phyloP scores from a whole-genome alignment of 2,797 vertebrate species.

The Fundulus diaphanus region DNA sequence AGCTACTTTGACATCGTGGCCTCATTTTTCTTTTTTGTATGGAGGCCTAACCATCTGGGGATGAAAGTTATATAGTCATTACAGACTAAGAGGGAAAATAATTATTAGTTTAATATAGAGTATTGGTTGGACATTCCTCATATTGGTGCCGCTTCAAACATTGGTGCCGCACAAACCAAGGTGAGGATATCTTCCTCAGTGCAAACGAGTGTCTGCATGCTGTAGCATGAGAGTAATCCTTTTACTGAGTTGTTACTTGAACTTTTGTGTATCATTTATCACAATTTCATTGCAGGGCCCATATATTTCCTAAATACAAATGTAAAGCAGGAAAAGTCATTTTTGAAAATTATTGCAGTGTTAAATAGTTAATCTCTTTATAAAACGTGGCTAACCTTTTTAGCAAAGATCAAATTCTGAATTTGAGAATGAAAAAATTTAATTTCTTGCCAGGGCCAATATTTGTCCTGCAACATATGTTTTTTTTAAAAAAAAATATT shows the following conservation, averaged over 20 bases:
- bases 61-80: neutral
- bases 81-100: neutral
- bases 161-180: neutral
- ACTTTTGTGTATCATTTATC: neutral
- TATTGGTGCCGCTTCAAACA: neutral
- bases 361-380: neutral
- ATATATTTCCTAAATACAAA: neutral
- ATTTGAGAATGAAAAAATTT: too few relatives aligned
- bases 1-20: neutral
- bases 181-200: neutral
- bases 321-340: neutral
- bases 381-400: neutral
- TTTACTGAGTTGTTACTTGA: neutral
- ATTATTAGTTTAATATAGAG: neutral
- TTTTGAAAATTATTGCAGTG: neutral
- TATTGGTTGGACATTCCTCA: neutral
- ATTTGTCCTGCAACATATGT: neutral
- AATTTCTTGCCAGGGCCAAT: neutral
- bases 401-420: too few relatives aligned
- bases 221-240: neutral
- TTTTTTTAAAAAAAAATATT: neutral
- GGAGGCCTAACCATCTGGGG: neutral
- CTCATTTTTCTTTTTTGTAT: neutral
- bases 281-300: neutral
- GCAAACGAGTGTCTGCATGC: neutral